Percentiles rank a stretch among this genome's conserved stretches.
Evolutionary conservation across 2,113 vertebrate genomes (phyloP).

Genomic region (Stegostoma tigrinum): DNA sequence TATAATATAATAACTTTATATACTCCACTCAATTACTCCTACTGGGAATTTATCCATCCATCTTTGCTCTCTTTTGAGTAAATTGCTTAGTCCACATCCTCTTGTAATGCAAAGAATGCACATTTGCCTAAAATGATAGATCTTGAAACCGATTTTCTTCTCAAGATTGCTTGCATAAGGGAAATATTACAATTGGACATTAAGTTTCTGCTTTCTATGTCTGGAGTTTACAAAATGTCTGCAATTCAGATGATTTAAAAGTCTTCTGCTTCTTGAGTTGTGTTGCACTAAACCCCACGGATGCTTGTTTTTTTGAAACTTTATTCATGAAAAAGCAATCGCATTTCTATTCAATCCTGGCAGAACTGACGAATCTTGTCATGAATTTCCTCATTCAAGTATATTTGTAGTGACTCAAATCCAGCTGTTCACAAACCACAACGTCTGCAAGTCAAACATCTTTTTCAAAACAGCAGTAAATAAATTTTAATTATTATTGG

Average conservation of each 20-base stretch:
- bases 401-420: too few species aligned
- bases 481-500: too few species aligned
- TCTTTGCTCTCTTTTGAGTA: not conserved
- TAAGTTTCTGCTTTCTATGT: not conserved
- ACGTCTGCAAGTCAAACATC: too few species aligned
- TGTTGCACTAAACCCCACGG: not conserved
- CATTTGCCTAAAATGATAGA: not conserved
- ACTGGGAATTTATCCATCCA: not conserved
- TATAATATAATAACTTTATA: not conserved
- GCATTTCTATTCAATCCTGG: conserved; percentile 1
- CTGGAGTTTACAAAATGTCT: not conserved
- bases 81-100: not conserved
- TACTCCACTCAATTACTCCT: not conserved
- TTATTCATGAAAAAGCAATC: not conserved
- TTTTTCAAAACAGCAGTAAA: too few species aligned
- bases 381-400: not conserved
- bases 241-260: not conserved
- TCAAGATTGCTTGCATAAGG: not conserved
- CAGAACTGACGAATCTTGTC: not conserved
- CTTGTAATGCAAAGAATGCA: not conserved
- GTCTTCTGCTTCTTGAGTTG: not conserved
- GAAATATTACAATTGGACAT: conserved; percentile 1
- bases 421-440: too few species aligned
- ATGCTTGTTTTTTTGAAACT: not conserved
- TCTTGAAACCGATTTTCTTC: not conserved